Percentiles rank a stretch among this genome's conserved stretches.
Evolutionary conservation across 2,888 invertebrate genomes (phyloP).

Genomic region (Spisula subtruncata): DNA sequence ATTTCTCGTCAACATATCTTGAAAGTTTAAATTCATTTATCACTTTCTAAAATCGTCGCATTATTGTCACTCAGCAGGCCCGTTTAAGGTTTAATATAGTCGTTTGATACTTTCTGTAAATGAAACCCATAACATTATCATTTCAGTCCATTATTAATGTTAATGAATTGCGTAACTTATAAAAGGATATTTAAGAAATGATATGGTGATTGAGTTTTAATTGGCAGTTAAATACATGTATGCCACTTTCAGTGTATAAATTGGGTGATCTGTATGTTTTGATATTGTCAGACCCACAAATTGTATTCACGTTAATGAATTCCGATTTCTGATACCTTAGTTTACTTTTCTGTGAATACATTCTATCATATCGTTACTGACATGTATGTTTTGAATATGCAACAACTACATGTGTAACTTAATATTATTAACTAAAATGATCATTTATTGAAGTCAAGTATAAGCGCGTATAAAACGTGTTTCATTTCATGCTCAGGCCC

Average conservation of each 20-base stretch:
- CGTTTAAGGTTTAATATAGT: not conserved
- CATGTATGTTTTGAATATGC: too few relatives aligned
- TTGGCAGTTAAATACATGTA: not conserved
- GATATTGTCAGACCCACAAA: not conserved
- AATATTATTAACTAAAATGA: too few relatives aligned
- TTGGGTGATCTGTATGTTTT: not conserved
- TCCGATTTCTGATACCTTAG: not conserved
- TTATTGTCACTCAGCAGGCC: constrained; percentile 15
- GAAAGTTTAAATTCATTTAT: constrained; percentile 39
- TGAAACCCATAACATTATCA: not conserved
- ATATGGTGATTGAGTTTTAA: not conserved
- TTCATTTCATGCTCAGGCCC: too few relatives aligned
- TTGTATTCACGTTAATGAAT: not conserved
- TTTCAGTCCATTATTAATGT: not conserved
- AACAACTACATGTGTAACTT: too few relatives aligned
- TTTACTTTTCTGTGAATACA: too few relatives aligned
- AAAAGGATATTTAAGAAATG: not conserved
- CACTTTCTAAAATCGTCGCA: constrained; percentile 29
- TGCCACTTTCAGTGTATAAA: constrained; percentile 6
- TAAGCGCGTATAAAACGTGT: too few relatives aligned
- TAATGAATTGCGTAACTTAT: not conserved
- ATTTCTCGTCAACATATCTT: constrained; percentile 36
- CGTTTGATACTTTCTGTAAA: not conserved
- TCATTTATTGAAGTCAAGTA: too few relatives aligned
- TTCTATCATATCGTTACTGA: too few relatives aligned